Base-by-base conservation (phyloP, 2,888 invertebrate species). In the Caenorhabditis auriculariae region DNA sequence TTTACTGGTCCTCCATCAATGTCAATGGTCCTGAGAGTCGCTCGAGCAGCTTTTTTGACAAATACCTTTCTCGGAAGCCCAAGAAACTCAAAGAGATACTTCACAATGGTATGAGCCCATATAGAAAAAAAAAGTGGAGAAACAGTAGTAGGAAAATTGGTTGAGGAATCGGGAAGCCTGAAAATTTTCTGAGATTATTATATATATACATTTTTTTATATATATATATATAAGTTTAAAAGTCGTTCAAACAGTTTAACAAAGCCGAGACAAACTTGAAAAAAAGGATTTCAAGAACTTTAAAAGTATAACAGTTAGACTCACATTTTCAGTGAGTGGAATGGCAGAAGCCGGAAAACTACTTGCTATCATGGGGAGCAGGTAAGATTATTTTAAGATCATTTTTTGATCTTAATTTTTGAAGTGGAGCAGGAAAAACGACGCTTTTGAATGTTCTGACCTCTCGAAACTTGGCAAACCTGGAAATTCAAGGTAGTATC, bases 391-490 rank as follows among this genome's bases (percentile, higher is more conserved):
- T 21, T 15, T 17, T 17, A 1, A 47, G 24, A 46, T 15, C 24
- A 12, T 23, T 27, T n/a, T 21, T 12, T 15, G 15, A 45, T 21
- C 24, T 23, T 46, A 49, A n/a, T 26, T 38, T 37, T 41, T 74
- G 54, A 41, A 77, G 76, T 54, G 78, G 78, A n/a, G 90, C 91
- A 15, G 93, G 93, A 0, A 93, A 93, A 85, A 91, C 90, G 62
- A 91, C 92, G 0, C 83, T 93, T 47, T 89, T 93, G 89, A 87
- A 89, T 47, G 88, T 90, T 15, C 83, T 93, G 58, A 91, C 91
- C n/a, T 87, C 88, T 81, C 86, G 91, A 78, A 81, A 80, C 56
- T 50, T 79, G 44, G 50, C 54, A 2, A 58, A 57, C 51, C 41
- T 72, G 35, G 68, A 72, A 49, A 68, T 72, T 1, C 58, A 60